A percentile compares a stretch with the other conserved stretches of the same genome.
These are phyloP conservation scores for Digitonthophagus gazella DNA, from an alignment of 2,888 invertebrate species.

Conservation along the genomic window DNA sequence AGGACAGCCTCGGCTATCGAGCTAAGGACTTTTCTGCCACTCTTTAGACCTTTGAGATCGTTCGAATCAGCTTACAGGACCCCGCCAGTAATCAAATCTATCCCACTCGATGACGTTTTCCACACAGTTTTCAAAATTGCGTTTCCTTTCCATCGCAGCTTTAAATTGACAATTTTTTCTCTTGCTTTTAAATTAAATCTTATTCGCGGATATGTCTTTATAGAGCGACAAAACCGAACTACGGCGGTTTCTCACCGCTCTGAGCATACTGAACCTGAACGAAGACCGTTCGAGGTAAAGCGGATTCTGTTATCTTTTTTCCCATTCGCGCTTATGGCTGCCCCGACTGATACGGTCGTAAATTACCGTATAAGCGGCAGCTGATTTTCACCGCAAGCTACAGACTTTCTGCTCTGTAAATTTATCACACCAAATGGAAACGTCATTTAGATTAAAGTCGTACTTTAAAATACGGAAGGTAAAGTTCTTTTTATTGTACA, in stretches of 20 bases:
- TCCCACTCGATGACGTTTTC: slow-evolving; percentile 44
- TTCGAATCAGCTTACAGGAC: slow-evolving; percentile 42
- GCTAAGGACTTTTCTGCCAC: slow-evolving; percentile 33
- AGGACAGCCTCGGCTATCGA: slow-evolving; percentile 28
- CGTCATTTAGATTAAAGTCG: slow-evolving; percentile 7
- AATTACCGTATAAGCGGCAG: slow-evolving; percentile 44
- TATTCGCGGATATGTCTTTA: neutral
- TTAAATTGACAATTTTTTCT: slow-evolving; percentile 31
- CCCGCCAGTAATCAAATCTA: slow-evolving; percentile 43
- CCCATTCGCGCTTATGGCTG: slow-evolving; percentile 52
- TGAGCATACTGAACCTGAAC: slow-evolving; percentile 47
- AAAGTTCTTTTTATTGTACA: no score
- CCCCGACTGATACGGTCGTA: slow-evolving; percentile 41
- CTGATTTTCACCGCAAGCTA: slow-evolving; percentile 49
- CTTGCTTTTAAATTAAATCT: slow-evolving; percentile 26
- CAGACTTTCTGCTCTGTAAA: slow-evolving; percentile 30
- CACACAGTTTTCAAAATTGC: slow-evolving; percentile 48
- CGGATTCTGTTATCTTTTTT: slow-evolving; percentile 54
- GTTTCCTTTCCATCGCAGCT: slow-evolving; percentile 46
- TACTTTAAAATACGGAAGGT: no score
- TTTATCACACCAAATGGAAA: slow-evolving; percentile 33
- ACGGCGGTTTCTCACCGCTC: no score
- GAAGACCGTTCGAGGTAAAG: slow-evolving; percentile 40
- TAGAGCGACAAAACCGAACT: neutral
- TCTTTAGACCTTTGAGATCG: slow-evolving; percentile 40